These are phyloP conservation scores for Gadopsis bispinosus DNA, from an alignment of 2,797 vertebrate genomes.

Conservation along the genomic window DNA sequence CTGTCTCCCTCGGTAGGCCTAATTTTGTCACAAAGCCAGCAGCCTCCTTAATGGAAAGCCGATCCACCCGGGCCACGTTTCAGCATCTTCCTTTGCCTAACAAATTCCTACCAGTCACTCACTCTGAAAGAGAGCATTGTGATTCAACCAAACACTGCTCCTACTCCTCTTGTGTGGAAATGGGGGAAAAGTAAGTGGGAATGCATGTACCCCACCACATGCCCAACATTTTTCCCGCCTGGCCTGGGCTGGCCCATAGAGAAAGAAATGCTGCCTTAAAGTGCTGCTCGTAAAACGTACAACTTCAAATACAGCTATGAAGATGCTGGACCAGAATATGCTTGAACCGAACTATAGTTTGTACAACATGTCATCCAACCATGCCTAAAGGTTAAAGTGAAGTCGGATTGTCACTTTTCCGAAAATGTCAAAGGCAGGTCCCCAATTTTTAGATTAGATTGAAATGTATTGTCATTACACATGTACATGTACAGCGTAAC, in stretches of 20 bases:
- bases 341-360: not conserved
- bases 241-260: constrained; percentile 42
- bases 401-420: no score
- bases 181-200: constrained; percentile 60
- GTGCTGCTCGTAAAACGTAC: constrained; percentile 7
- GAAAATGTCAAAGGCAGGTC: no score
- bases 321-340: not conserved
- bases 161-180: constrained; percentile 68
- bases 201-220: constrained; percentile 41
- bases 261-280: constrained; percentile 53
- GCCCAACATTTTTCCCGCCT: constrained; percentile 63
- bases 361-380: not conserved
- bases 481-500: no score
- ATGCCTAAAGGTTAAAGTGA: not conserved
- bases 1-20: constrained; percentile 30
- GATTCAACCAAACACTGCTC: constrained; percentile 64
- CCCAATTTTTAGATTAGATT: no score
- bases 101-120: constrained; percentile 81
- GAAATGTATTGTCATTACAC: no score
- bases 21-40: constrained; percentile 58
- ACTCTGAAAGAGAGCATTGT: constrained; percentile 85
- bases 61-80: constrained; percentile 70
- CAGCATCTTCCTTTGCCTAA: constrained; percentile 73
- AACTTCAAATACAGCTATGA: not conserved
- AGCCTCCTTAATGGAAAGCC: constrained; percentile 53